Evolutionary conservation across 92 coral and sea anemone species (phyloP).

Genomic region (Anthopleura xanthogrammica): DNA sequence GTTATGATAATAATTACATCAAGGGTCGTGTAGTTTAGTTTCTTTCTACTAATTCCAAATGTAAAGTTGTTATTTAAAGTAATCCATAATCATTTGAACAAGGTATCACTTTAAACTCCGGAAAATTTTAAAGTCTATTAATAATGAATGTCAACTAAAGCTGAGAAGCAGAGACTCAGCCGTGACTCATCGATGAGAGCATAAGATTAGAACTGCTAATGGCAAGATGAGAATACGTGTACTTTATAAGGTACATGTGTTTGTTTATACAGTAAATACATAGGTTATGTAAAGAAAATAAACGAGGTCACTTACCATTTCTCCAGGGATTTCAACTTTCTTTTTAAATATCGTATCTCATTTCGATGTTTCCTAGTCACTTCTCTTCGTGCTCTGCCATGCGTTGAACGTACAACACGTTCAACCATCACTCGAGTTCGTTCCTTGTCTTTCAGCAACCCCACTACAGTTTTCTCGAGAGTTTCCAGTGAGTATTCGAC

Average conservation of each 20-base stretch:
- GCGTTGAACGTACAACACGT: not conserved
- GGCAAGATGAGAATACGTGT: not conserved
- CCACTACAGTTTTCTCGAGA: slow-evolving; percentile 24
- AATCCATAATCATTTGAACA: not conserved
- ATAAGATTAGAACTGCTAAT: not conserved
- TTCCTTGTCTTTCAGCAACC: slow-evolving; percentile 23
- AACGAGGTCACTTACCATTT: slow-evolving; percentile 23
- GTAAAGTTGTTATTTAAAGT: not conserved
- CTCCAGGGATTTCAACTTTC: slow-evolving; percentile 31
- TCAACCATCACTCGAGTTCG: slow-evolving; percentile 2
- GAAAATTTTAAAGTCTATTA: not conserved
- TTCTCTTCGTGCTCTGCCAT: slow-evolving; percentile 5
- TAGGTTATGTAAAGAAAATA: not conserved
- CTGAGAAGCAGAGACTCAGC: not conserved
- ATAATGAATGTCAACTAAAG: not conserved
- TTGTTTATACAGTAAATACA: not conserved
- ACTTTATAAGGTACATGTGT: not conserved
- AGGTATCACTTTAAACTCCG: not conserved
- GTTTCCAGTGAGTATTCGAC: slow-evolving; percentile 19
- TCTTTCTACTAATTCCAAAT: not conserved
- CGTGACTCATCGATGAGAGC: not conserved
- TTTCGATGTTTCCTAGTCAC: not conserved
- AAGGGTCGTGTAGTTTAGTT: not conserved
- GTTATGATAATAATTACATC: not conserved
- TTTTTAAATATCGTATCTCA: slow-evolving; percentile 29